Base-by-base conservation (phyloP, 2,888 invertebrate species). In the Xylota segnis region DNA sequence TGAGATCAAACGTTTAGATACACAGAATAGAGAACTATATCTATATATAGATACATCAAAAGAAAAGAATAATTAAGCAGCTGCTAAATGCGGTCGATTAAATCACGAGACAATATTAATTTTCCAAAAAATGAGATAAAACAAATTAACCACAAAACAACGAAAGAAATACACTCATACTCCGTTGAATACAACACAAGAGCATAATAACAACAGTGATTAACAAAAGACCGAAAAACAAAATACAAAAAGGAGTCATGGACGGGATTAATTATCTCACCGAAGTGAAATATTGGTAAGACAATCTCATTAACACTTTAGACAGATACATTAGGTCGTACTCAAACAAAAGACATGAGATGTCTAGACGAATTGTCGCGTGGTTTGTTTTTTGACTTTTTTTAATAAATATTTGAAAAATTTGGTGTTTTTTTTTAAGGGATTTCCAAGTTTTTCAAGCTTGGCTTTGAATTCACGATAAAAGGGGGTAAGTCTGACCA, bases 221-320 rank as follows among this genome's bases (percentile, higher is more conserved):
- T 45, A 16, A 58, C 40, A 40, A n/a, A 37, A 29, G 14, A 14
- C 4, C 5, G 18, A 16, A 58, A 45, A 34, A 23, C 16, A 47
- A 27, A 58, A 59, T 0, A 16, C 27, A 56, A 47, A 50, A 32
- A 59, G 23, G 14, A 78, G 6, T 50, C 66, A 71, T 56, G 78
- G 70, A 78, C 61, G 70, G 29, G 61, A 54, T 71, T 43, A 63
- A 54, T 37, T 61, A 70, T 56, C 56, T 71, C 77, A 63, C 70
- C 27, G 70, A 78, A 9, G 45, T 56, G 34, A 63, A 47, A 37
- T 78, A 78, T 56, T 78, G 78, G 78, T 78, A 78, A 78, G 78
- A 56, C 77, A 77, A 70, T 14, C 37, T 77, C 43, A 77, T 71
- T 56, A 63, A 12, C 54, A 12, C 9, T 37, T 27, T 37, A 34